Evolutionary conservation across 2,113 vertebrate species (phyloP).

Genomic region (Otis tarda): DNA sequence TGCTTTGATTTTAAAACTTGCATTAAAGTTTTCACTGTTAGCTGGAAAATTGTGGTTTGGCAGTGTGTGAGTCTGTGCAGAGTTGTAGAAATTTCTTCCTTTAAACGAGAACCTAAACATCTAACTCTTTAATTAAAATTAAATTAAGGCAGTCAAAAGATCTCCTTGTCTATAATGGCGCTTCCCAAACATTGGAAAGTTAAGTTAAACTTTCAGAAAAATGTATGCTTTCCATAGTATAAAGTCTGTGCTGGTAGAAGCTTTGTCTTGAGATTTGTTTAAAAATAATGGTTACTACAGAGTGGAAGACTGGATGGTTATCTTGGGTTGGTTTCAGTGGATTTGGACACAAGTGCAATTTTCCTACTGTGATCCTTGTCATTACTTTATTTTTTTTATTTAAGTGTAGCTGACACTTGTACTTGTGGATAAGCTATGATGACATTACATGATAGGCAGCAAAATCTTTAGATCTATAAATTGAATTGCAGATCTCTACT

Average conservation of each 20-base stretch:
- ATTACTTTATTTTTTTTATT: background rate
- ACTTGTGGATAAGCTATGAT: fast-evolving
- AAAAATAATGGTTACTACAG: background rate
- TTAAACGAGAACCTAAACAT: background rate
- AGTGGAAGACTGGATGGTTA: background rate
- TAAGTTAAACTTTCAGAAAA: background rate
- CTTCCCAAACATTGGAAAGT: background rate
- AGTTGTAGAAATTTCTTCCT: background rate
- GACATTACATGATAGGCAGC: background rate
- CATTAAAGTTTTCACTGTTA: background rate
- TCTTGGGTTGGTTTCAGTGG: background rate
- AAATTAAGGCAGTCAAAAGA: background rate
- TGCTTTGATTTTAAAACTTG: background rate
- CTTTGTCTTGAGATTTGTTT: background rate
- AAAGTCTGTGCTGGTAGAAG: background rate
- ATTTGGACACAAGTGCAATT: background rate
- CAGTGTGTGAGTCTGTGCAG: background rate
- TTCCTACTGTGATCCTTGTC: background rate
- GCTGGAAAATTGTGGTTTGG: background rate
- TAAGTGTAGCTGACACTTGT: background rate
- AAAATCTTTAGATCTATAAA: background rate
- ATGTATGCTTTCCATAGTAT: background rate
- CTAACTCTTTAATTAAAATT: background rate
- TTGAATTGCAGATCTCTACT: background rate
- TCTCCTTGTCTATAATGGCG: background rate